Conservation (phyloP, 1,140 invertebrate species). For the Drosophila ananassae region DNA sequence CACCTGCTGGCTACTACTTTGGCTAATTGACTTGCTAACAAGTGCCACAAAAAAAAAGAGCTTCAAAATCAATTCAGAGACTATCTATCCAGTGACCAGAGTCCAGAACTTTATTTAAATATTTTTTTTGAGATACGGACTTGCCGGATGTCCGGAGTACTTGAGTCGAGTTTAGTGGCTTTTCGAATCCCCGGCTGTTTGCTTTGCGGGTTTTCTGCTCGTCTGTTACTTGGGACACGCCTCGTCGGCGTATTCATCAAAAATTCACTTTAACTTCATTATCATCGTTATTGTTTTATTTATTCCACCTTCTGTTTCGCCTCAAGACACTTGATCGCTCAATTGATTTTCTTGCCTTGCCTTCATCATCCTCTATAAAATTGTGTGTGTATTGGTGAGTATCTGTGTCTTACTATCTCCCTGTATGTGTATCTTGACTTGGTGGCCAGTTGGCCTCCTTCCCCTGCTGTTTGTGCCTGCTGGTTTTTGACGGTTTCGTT, state of each 20-base stretch:
- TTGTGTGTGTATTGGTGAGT: constrained; percentile 3
- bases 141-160: constrained; percentile 65
- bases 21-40: constrained; percentile 44
- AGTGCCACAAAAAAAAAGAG: constrained; percentile 12
- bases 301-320: constrained; percentile 84
- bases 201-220: constrained; percentile 28
- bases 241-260: constrained; percentile 79
- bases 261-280: constrained; percentile 84
- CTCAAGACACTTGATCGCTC: constrained; percentile 84
- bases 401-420: constrained; percentile 1
- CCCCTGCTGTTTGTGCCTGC: constrained; percentile 61
- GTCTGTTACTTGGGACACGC: constrained; percentile 57
- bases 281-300: constrained; percentile 84
- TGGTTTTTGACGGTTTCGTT: constrained; percentile 77
- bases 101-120: constrained; percentile 1
- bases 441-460: constrained; percentile 34
- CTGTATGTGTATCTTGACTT: constrained; percentile 30
- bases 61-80: constrained; percentile 8
- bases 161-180: constrained; percentile 38
- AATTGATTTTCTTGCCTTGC: constrained; percentile 77
- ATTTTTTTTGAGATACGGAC: neutral
- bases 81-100: neutral
- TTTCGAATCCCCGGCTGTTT: constrained; percentile 21
- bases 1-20: constrained; percentile 23
- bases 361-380: constrained; percentile 35